Conservation (phyloP, 2,797 vertebrate species). For the Gymnoscopelus microlampas region DNA sequence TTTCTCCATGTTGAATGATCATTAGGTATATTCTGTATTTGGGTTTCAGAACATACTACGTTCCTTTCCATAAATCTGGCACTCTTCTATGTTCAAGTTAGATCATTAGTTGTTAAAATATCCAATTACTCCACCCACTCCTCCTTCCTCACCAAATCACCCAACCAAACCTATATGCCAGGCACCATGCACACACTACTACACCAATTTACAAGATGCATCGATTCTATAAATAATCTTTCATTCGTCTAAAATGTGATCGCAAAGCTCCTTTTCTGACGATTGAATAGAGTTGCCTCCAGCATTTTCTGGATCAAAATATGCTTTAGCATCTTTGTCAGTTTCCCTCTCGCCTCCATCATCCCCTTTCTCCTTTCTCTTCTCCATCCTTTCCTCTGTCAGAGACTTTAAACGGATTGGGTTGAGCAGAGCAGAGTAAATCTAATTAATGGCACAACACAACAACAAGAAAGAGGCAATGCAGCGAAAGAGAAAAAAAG, state of each 20-base stretch:
- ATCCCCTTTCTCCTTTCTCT: constrained; percentile 14
- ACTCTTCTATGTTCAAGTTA: too few species aligned
- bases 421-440: constrained; percentile 67
- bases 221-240: too few species aligned
- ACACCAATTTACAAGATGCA: too few species aligned
- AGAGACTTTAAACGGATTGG: constrained; percentile 70
- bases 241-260: background rate
- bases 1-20: too few species aligned
- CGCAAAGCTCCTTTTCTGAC: constrained; percentile 40
- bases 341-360: constrained; percentile 1
- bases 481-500: constrained; percentile 49
- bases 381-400: constrained; percentile 51
- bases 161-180: too few species aligned
- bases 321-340: constrained; percentile 17
- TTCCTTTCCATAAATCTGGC: too few species aligned
- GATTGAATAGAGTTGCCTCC: constrained; percentile 37
- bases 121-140: too few species aligned
- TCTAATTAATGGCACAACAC: constrained; percentile 79
- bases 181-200: too few species aligned
- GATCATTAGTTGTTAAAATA: too few species aligned
- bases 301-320: constrained; percentile 42
- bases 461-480: constrained; percentile 68
- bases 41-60: too few species aligned
- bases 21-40: too few species aligned
- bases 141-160: too few species aligned